Evolutionary conservation across 2,888 invertebrate genomes (phyloP), one percentile per base, ranked within the genome.

Genomic region (Cephus spinipes): DNA sequence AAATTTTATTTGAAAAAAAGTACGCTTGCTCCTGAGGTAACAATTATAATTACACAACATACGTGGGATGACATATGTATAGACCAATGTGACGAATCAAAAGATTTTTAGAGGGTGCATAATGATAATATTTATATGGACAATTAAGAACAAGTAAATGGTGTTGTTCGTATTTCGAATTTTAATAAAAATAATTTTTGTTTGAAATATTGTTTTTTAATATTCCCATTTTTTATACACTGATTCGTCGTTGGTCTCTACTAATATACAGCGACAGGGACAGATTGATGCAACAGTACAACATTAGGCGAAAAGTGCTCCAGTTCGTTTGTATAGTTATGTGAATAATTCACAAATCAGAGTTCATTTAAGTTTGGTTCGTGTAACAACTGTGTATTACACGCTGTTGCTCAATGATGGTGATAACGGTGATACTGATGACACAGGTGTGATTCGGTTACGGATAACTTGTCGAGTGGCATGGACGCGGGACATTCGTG

Each of bases 241-340:
- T 55, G 55, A 55, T 55, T 55, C 55, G 55, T 55, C 55, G 9
- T 23, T 55, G 55, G 55, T 55, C 23, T 55, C 15, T 55, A 23
- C 23, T 9, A 23, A 55, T 55, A 55, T 55, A 55, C 23, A 55
- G 77, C 33, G 77, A 30, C 34, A 73, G 55, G 74, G 74, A 82
- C 82, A 81, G 81, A 84, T 81, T 87, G 86, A 87, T 88, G 88
- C 88, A 88, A 85, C 55, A 55, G 55, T 55, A 55, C 55, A 55
- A 88, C 87, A 87, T 82, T 84, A 88, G 88, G 88, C 86, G 84
- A 85, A 82, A 86, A 71, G 87, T 87, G 87, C 87, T 85, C 85
- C 83, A 84, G 83, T 86, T 83, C 83, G 82, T 86, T 87, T 85
- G 55, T 55, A 55, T 9, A 23, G 55, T 9, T 55, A 55, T 55